Evolutionary conservation across 2,888 invertebrate species (phyloP), one percentile per base, ranked within the genome.

Genomic region (Caenorhabditis sinica): DNA sequence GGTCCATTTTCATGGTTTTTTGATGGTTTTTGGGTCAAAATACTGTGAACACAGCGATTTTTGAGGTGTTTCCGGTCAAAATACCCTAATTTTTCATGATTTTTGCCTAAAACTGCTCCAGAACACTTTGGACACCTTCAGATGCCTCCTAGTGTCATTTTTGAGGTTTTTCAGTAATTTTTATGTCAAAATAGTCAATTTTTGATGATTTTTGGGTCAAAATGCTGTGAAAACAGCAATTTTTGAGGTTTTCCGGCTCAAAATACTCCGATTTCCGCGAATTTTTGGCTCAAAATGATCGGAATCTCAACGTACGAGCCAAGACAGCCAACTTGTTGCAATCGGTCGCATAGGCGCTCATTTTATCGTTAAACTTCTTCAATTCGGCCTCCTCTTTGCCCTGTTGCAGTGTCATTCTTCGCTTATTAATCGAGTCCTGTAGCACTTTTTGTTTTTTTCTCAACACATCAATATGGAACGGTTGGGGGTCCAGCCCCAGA

Each of bases 401-500:
- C 33, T 84, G 81, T 58, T 85, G 82, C 49, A 88, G 53, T 13
- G 85, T 85, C 53, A 79, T 11, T 30, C 83, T 36, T 25, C 86
- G 13, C 51, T 80, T 83, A 33, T 88, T 83, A 15, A 88, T 69
- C 49, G 82, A 77, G 43, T 86, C 86, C 71, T 80, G 85, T 43
- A 86, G 61, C 20, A 86, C 83, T 30, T 82, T 86, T 72, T 89
- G 88, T 63, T 89, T 89, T 77, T 87, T 86, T 58, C 79, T 86
- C 43, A 89, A 63, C 4, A 89, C 89, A 53, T 89, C 88, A 33
- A 87, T 83, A 71, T 86, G 86, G 49, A 89, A 89, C 36, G 80
- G 76, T 49, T 77, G 84, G 2, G 85, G 86, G 66, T 89, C 89
- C 0, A 89, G 66, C 15, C 89, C 89, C 28, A 88, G 84, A 56